These are phyloP conservation scores for Dasyurus viverrinus DNA, from an alignment of 2,113 vertebrate species.

Conservation along the genomic window DNA sequence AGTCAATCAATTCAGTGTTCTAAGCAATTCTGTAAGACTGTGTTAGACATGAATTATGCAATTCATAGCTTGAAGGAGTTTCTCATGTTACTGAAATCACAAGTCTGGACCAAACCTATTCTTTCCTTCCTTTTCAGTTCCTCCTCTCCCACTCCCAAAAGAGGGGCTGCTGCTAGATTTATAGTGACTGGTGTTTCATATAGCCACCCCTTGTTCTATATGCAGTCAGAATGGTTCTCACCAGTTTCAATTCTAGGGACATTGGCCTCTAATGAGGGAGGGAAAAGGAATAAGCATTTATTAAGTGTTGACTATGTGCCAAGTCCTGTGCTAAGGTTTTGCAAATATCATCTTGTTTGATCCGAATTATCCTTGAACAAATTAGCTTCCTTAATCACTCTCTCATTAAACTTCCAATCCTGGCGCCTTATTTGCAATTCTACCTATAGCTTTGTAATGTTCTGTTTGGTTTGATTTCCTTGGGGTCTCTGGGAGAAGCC, in stretches of 20 bases:
- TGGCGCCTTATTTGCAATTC: background rate
- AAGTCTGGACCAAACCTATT: background rate
- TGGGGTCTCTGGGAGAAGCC: too few species aligned
- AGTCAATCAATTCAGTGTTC: background rate
- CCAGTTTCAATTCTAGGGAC: background rate
- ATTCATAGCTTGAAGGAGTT: too few species aligned
- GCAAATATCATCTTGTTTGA: background rate
- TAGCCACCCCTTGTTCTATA: background rate
- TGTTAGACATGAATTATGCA: background rate
- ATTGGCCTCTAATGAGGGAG: background rate
- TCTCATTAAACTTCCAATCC: background rate
- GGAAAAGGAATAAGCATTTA: background rate
- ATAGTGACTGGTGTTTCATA: background rate
- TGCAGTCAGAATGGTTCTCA: too few species aligned
- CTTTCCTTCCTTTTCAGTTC: background rate
- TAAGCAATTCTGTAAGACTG: background rate
- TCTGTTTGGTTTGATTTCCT: too few species aligned
- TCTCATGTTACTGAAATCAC: background rate
- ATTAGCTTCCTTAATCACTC: background rate
- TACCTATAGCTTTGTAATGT: too few species aligned
- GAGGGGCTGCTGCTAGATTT: too few species aligned
- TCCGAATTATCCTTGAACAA: background rate
- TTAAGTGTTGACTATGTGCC: background rate
- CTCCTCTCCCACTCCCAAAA: too few species aligned
- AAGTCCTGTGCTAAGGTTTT: background rate